phyloP scores from a whole-genome alignment of 2,797 vertebrate genomes.

The Trachops cirrhosus region DNA sequence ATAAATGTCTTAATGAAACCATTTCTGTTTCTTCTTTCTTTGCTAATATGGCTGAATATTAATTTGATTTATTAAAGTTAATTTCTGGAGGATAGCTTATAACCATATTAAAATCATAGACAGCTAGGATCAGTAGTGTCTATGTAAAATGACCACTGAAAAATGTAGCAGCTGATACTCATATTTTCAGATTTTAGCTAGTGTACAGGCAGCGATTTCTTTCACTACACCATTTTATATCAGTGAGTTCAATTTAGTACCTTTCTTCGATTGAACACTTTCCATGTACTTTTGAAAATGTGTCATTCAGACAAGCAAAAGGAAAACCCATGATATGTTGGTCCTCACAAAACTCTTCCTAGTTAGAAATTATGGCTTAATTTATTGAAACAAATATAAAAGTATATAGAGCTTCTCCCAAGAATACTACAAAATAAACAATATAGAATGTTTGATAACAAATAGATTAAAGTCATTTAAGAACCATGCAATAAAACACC shows the following conservation, averaged over 20 bases:
- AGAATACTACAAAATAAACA: not conserved
- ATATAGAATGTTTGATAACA: not conserved
- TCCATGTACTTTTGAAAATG: not conserved
- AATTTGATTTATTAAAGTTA: not conserved
- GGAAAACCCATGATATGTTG: not conserved
- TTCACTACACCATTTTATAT: not conserved
- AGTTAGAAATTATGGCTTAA: not conserved
- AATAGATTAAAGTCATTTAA: not conserved
- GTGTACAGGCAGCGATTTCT: not conserved
- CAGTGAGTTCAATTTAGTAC: not conserved
- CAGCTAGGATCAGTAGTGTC: not conserved
- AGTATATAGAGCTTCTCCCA: not conserved
- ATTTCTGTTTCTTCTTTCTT: not conserved
- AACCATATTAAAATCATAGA: not conserved
- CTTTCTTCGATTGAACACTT: not conserved
- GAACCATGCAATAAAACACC: not conserved
- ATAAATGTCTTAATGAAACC: not conserved
- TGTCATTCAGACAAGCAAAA: not conserved
- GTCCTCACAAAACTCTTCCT: not conserved
- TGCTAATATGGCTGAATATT: not conserved
- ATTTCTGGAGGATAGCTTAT: not conserved
- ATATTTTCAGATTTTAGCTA: not conserved
- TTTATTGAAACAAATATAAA: not conserved
- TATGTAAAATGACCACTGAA: not conserved
- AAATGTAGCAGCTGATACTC: not conserved